A percentile compares a stretch with the other conserved stretches of the same genome.
These are phyloP conservation scores for Trissonchulus sp. DNA, from an alignment of 2,888 invertebrate species.

Conservation along the genomic window DNA sequence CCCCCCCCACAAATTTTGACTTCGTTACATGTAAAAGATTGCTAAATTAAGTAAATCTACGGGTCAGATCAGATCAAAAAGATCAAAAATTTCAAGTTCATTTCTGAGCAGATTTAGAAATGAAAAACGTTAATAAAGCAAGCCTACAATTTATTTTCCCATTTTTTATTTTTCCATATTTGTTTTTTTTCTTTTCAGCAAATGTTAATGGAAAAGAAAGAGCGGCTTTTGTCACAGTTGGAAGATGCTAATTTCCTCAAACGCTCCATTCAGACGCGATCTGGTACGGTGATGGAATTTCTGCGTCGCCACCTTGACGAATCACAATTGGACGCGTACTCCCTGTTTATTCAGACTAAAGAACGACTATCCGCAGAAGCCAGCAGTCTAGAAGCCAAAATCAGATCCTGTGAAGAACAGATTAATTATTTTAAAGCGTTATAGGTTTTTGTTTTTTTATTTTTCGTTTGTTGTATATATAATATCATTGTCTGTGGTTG, in stretches of 20 bases:
- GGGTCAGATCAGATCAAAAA: too few species aligned
- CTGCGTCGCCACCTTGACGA: not conserved
- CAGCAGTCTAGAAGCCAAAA: not conserved
- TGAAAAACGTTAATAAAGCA: too few species aligned
- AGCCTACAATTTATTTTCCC: too few species aligned
- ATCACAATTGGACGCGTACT: not conserved
- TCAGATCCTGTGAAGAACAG: not conserved
- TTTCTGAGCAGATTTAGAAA: too few species aligned
- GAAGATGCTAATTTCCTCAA: not conserved
- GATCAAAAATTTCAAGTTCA: too few species aligned
- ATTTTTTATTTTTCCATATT: too few species aligned
- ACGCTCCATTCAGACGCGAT: not conserved
- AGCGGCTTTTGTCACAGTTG: not conserved
- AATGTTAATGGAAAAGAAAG: not conserved
- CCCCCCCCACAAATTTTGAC: too few species aligned
- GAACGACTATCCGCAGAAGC: not conserved
- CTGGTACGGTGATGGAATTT: not conserved
- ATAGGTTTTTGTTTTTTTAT: too few species aligned
- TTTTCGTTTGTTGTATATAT: too few species aligned
- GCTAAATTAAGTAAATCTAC: too few species aligned
- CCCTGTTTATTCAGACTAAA: not conserved
- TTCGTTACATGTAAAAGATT: too few species aligned
- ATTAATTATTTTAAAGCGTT: not conserved
- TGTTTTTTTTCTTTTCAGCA: not conserved
- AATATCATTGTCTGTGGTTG: too few species aligned